Conservation (phyloP, 2,888 invertebrate species). For the Oxyteleia sp. region DNA sequence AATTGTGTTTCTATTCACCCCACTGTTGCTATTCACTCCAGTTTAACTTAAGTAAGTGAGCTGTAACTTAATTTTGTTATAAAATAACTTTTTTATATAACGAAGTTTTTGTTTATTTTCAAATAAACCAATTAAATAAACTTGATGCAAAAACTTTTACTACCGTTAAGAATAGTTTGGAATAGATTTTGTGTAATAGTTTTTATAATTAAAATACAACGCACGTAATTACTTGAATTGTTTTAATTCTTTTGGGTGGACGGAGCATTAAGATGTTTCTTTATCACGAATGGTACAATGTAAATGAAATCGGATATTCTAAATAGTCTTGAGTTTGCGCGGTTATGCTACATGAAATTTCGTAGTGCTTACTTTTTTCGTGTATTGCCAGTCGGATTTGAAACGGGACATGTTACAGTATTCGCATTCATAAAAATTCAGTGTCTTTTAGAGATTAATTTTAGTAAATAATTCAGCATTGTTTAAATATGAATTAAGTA, state of each 20-base stretch:
- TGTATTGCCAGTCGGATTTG: conserved; percentile 42
- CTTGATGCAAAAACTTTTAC: neutral
- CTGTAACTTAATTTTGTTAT: too few relatives aligned
- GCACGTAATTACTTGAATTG: conserved; percentile 23
- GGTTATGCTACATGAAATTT: conserved; percentile 45
- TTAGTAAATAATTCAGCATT: too few relatives aligned
- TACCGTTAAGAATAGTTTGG: neutral
- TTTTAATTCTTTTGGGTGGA: conserved; percentile 29
- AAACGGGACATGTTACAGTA: conserved; percentile 29
- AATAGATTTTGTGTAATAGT: neutral
- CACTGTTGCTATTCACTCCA: too few relatives aligned
- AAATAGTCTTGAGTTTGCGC: conserved; percentile 61
- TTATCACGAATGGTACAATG: conserved; percentile 47
- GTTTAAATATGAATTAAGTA: too few relatives aligned
- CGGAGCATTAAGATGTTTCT: conserved; percentile 38
- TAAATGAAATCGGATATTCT: conserved; percentile 55
- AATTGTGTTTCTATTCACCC: too few relatives aligned
- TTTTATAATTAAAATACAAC: neutral
- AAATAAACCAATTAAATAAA: neutral
- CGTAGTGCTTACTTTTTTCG: conserved; percentile 27
- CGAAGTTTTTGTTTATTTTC: neutral
- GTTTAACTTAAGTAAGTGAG: too few relatives aligned
- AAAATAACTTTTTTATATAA: too few relatives aligned
- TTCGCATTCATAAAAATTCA: conserved; percentile 6
- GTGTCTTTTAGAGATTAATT: too few relatives aligned